These are phyloP conservation scores for Chrysolina oricalcia DNA, from an alignment of 2,888 invertebrate genomes.

Conservation along the genomic window DNA sequence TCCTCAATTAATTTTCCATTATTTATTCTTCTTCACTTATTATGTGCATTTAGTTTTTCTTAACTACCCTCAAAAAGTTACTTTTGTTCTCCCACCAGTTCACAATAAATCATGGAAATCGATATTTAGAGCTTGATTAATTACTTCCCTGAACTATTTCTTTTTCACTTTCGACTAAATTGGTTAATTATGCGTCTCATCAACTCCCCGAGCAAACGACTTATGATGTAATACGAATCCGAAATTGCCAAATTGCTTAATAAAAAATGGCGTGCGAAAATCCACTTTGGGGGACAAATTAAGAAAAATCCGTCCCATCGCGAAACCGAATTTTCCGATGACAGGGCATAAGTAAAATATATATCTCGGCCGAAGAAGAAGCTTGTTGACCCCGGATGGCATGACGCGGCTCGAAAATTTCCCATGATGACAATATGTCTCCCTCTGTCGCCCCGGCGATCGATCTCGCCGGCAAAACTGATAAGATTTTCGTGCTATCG, in stretches of 20 bases:
- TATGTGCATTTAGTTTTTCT: too few relatives aligned
- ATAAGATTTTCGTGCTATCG: slow-evolving; percentile 19
- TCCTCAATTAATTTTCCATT: too few relatives aligned
- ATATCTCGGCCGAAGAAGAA: slow-evolving; percentile 5
- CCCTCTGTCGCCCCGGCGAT: slow-evolving; percentile 13
- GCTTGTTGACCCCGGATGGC: slow-evolving; percentile 44
- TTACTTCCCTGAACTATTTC: background rate
- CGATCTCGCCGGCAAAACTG: slow-evolving; percentile 16
- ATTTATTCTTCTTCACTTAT: too few relatives aligned
- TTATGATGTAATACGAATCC: background rate
- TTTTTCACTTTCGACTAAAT: slow-evolving; percentile 17
- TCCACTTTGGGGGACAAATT: slow-evolving; percentile 24
- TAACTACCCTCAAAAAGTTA: too few relatives aligned
- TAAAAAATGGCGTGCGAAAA: slow-evolving; percentile 32
- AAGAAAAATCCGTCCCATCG: slow-evolving; percentile 27
- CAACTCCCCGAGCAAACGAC: background rate
- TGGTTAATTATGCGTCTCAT: slow-evolving; percentile 21
- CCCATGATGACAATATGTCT: slow-evolving; percentile 49
- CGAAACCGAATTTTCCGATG: slow-evolving; percentile 30
- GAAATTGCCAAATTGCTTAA: slow-evolving; percentile 15
- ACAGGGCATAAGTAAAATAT: slow-evolving; percentile 23
- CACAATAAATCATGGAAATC: too few relatives aligned
- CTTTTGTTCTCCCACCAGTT: too few relatives aligned
- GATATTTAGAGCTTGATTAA: too few relatives aligned
- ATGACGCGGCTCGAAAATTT: slow-evolving; percentile 57